Conservation (phyloP, 2,797 vertebrate species). For the Aulostomus chinensis region DNA sequence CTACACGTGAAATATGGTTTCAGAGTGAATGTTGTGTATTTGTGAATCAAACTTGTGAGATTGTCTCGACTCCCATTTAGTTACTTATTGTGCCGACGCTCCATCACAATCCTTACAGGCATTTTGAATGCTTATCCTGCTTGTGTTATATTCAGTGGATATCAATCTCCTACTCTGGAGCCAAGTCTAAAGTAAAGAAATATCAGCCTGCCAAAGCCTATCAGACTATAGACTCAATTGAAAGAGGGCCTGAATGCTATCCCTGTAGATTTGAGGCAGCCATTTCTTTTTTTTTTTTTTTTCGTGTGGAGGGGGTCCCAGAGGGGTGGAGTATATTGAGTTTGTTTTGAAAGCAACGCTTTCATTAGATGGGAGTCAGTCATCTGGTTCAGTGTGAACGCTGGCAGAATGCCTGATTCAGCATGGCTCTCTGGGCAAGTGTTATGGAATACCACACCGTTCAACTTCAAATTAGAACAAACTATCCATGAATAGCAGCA, state of each 20-base stretch:
- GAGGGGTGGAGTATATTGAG: conserved; percentile 56
- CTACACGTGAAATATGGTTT: conserved; percentile 27
- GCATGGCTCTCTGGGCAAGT: conserved; percentile 42
- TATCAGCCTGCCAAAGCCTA: conserved; percentile 48
- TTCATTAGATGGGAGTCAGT: conserved; percentile 69
- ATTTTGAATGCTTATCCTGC: conserved; percentile 54
- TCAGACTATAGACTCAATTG: conserved; percentile 59
- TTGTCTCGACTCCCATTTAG: conserved; percentile 59
- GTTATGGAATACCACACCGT: conserved; percentile 34
- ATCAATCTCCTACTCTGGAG: conserved; percentile 51
- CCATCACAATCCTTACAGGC: conserved; percentile 53
- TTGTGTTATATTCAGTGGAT: conserved; percentile 58
- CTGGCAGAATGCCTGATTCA: conserved; percentile 62
- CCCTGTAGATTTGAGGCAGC: conserved; percentile 58
- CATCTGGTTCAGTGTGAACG: conserved; percentile 57
- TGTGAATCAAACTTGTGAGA: conserved; percentile 42
- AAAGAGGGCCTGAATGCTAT: conserved; percentile 44
- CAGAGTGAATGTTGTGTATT: conserved; percentile 37
- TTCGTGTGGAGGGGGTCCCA: conserved; percentile 43
- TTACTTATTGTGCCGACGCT: conserved; percentile 66
- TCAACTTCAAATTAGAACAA: background rate
- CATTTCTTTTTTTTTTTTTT: conserved; percentile 58
- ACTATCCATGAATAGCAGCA: background rate
- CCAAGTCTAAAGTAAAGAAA: conserved; percentile 55
- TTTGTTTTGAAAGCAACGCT: conserved; percentile 68